A percentile compares a stretch with the other conserved stretches of the same genome.
These are phyloP conservation scores for Tiliqua scincoides DNA, from an alignment of 2,113 vertebrate species.

Conservation along the genomic window DNA sequence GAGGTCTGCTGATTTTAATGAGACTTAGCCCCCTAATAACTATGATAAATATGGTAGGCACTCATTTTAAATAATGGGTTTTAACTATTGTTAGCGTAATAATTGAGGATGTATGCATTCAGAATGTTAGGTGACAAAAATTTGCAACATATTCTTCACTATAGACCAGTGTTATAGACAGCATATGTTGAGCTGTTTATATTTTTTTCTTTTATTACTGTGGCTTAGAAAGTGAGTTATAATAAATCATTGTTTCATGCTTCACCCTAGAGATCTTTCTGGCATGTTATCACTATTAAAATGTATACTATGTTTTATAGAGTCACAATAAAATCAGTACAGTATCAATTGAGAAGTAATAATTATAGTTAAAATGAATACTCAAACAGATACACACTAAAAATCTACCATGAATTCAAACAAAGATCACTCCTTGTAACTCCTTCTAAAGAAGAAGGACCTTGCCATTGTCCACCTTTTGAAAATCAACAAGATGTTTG, in stretches of 20 bases:
- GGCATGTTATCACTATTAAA: neutral
- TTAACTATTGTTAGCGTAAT: slow-evolving; percentile 27
- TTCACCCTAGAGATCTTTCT: neutral
- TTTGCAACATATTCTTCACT: slow-evolving; percentile 36
- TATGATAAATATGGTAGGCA: neutral
- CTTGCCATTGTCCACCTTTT: neutral
- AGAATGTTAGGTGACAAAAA: slow-evolving; percentile 36
- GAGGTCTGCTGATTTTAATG: too few species aligned
- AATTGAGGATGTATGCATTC: neutral
- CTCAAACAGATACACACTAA: neutral
- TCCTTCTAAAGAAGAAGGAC: neutral
- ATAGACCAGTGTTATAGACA: slow-evolving; percentile 39
- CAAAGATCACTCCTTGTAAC: neutral
- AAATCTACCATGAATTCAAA: neutral
- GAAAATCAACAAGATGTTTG: neutral
- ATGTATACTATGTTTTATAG: neutral
- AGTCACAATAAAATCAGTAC: neutral
- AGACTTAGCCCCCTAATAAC: neutral
- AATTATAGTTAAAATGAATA: neutral
- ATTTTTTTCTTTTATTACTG: slow-evolving; percentile 48
- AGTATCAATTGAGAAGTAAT: neutral
- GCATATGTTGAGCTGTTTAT: slow-evolving; percentile 38
- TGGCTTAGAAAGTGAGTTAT: slow-evolving; percentile 17
- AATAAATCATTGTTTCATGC: slow-evolving; percentile 17
- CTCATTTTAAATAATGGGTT: neutral